Percentiles rank a stretch among this genome's conserved stretches.
These are phyloP conservation scores for Danaus melanippus DNA, from an alignment of 1,140 invertebrate genomes.

Conservation along the genomic window DNA sequence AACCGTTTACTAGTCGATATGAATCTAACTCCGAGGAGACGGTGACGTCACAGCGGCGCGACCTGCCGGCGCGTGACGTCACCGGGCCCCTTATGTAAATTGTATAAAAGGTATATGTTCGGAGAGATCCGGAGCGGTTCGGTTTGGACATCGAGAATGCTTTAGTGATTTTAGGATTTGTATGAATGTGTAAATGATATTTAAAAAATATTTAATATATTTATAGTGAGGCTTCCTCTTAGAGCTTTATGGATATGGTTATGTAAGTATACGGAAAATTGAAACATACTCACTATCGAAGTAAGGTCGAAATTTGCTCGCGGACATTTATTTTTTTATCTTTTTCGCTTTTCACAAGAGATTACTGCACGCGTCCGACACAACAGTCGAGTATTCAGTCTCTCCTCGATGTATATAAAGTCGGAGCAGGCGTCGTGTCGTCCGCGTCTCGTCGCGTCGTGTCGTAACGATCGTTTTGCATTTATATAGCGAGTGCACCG, in stretches of 20 bases:
- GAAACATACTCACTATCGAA: constrained; percentile 56
- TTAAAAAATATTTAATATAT: constrained; percentile 58
- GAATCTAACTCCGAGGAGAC: constrained; percentile 44
- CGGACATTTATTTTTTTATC: too few relatives aligned
- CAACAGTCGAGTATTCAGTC: too few relatives aligned
- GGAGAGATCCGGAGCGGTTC: constrained; percentile 31
- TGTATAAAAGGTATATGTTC: constrained; percentile 5
- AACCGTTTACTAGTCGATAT: constrained; percentile 49
- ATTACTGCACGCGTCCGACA: too few relatives aligned
- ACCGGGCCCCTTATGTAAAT: background rate
- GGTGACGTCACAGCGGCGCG: too few relatives aligned
- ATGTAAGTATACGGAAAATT: constrained; percentile 63
- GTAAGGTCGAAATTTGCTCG: constrained; percentile 42
- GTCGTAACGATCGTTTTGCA: constrained; percentile 27
- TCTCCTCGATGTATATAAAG: too few relatives aligned
- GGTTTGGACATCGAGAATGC: constrained; percentile 52
- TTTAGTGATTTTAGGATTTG: constrained; percentile 58
- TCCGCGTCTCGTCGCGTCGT: constrained; percentile 20
- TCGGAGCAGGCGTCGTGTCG: constrained; percentile 3
- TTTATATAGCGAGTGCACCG: constrained; percentile 24
- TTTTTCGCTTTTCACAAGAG: too few relatives aligned
- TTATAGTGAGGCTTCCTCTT: constrained; percentile 69
- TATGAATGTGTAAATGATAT: constrained; percentile 67
- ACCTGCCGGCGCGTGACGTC: too few relatives aligned
- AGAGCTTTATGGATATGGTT: constrained; percentile 66